These are phyloP conservation scores for Cyclophora punctaria DNA, from an alignment of 2,888 invertebrate species.

Conservation along the genomic window DNA sequence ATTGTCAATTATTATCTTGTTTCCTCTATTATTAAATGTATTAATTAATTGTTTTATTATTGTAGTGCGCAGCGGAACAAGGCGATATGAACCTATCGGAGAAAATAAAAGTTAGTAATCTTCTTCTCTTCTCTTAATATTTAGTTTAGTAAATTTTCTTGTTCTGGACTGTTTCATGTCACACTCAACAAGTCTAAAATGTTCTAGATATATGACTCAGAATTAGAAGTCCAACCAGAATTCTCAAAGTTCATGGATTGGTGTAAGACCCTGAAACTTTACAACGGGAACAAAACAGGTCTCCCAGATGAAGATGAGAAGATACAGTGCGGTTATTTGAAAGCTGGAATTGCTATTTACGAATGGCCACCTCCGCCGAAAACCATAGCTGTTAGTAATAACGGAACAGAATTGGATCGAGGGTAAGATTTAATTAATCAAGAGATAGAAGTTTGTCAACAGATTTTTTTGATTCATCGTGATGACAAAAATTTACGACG, in stretches of 20 bases:
- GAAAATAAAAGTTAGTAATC: no score
- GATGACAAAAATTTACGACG: no score
- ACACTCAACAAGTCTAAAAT: background rate
- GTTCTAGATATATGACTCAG: slow-evolving; percentile 75
- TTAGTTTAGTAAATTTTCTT: background rate
- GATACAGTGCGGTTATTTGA: slow-evolving; percentile 42
- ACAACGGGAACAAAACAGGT: slow-evolving; percentile 72
- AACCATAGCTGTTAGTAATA: slow-evolving; percentile 59
- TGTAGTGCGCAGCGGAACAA: no score
- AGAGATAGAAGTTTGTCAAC: no score
- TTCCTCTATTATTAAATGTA: no score
- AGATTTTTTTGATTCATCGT: no score
- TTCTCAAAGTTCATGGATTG: slow-evolving; percentile 80
- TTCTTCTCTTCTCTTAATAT: no score
- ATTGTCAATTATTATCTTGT: no score
- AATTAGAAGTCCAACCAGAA: slow-evolving; percentile 80
- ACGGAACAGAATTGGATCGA: slow-evolving; percentile 71
- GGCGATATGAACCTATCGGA: no score
- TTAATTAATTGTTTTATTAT: no score
- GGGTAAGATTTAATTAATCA: slow-evolving; percentile 41
- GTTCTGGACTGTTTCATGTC: background rate
- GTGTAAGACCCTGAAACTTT: slow-evolving; percentile 77
- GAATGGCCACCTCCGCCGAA: slow-evolving; percentile 78
- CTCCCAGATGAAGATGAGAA: slow-evolving; percentile 58
- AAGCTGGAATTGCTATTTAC: slow-evolving; percentile 74